phyloP scores from a whole-genome alignment of 2,113 vertebrate species.

The Percina caprodes region DNA sequence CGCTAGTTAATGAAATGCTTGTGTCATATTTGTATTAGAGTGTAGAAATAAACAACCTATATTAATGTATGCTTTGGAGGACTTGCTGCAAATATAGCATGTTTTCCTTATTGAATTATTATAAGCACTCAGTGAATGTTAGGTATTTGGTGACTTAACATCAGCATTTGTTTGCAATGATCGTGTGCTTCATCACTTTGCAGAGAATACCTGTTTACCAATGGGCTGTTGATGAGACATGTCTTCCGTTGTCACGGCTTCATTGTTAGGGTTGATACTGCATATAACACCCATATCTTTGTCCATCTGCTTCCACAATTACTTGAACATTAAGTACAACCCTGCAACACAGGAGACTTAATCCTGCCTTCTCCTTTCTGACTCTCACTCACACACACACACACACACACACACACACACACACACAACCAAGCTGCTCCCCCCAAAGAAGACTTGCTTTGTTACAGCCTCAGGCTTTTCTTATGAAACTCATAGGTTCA shows the following conservation, averaged over 20 bases:
- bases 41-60: no score
- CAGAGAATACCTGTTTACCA: constrained; percentile 23
- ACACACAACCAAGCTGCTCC: neutral
- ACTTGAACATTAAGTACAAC: neutral
- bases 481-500: constrained; percentile 1
- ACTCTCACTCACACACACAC: neutral
- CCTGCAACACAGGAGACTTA: constrained; percentile 6
- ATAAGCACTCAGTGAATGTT: constrained; percentile 4
- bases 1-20: no score
- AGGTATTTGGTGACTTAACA: constrained; percentile 18
- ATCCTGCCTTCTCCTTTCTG: neutral
- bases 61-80: no score
- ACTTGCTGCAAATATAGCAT: neutral
- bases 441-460: constrained; percentile 9
- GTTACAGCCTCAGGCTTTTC: neutral
- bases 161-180: neutral
- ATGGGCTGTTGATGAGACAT: neutral
- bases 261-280: constrained; percentile 6
- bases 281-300: constrained; percentile 21
- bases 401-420: neutral
- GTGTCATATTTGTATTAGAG: no score
- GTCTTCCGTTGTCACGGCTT: neutral
- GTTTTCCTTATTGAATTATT: neutral
- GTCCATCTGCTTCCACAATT: constrained; percentile 18
- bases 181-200: neutral